Conservation (phyloP, 2,888 invertebrate genomes). For the Heliconius aoede region DNA sequence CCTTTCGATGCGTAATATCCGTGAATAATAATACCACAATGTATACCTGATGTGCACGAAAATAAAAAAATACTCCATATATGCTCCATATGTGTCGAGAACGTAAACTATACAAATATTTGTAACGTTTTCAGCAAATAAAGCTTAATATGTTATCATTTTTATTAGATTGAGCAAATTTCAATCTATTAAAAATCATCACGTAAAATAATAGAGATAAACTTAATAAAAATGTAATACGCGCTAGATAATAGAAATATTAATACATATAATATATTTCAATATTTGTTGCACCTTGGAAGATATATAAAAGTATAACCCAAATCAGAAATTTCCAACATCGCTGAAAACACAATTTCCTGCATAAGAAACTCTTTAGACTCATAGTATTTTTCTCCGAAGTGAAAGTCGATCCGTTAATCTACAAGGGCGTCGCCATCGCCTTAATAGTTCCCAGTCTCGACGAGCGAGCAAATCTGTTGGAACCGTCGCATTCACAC, state of each 20-base stretch:
- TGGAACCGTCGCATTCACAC: slow-evolving; percentile 51
- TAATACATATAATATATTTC: too few relatives aligned
- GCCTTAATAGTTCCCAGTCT: slow-evolving; percentile 68
- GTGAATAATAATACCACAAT: neutral
- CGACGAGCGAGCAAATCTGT: slow-evolving; percentile 59
- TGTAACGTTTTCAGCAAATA: neutral
- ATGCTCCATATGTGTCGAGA: neutral
- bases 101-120: neutral
- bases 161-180: too few relatives aligned
- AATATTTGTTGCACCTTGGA: too few relatives aligned
- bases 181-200: neutral
- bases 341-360: slow-evolving; percentile 17
- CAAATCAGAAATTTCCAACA: neutral
- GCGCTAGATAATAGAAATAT: neutral
- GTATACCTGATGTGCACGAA: neutral
- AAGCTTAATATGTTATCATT: neutral
- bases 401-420: slow-evolving; percentile 53
- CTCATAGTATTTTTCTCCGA: slow-evolving; percentile 44
- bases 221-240: neutral
- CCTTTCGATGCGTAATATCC: neutral
- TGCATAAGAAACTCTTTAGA: slow-evolving; percentile 32
- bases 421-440: slow-evolving; percentile 54
- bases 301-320: too few relatives aligned
- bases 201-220: neutral
- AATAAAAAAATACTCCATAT: neutral